Conservation (phyloP, 92 coral and sea anemone genomes). For the Isaurus tuberculatus region DNA sequence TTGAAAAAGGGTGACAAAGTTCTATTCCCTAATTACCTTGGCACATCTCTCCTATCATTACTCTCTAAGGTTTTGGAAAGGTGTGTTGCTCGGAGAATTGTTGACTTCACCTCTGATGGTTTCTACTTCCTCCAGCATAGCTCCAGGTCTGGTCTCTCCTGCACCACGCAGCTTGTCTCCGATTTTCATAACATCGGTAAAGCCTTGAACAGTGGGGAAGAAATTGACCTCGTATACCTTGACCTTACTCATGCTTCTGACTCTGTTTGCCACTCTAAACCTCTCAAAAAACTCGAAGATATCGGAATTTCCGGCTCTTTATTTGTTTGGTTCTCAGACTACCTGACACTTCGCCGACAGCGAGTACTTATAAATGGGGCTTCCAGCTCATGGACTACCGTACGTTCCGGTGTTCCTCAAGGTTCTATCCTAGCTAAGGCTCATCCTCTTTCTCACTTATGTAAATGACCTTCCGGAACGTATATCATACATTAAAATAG, state of each 20-base stretch:
- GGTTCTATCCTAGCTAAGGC: not conserved
- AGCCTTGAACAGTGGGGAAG: not conserved
- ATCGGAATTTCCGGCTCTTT: not conserved
- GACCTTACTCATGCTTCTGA: not conserved
- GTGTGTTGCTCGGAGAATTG: conserved; percentile 25
- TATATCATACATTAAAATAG: conserved; percentile 10
- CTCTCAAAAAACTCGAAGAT: not conserved
- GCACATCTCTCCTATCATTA: conserved; percentile 35
- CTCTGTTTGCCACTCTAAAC: not conserved
- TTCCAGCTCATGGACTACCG: conserved; percentile 16
- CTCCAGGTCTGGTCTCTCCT: not conserved
- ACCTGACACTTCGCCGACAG: conserved; percentile 24
- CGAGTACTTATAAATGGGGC: conserved; percentile 12
- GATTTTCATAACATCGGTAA: not conserved
- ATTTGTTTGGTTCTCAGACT: conserved; percentile 18
- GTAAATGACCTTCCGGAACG: conserved; percentile 30
- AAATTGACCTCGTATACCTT: not conserved
- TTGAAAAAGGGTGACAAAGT: conserved; percentile 42
- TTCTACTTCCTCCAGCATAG: conserved; percentile 2
- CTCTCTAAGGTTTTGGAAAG: conserved; percentile 43
- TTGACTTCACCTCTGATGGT: conserved; percentile 18
- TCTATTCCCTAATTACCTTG: conserved; percentile 44
- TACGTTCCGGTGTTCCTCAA: not conserved
- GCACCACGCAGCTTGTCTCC: not conserved
- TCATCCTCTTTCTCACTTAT: not conserved